These are phyloP conservation scores for Dryocosmus kuriphilus DNA, from an alignment of 2,888 invertebrate species.

Conservation along the genomic window DNA sequence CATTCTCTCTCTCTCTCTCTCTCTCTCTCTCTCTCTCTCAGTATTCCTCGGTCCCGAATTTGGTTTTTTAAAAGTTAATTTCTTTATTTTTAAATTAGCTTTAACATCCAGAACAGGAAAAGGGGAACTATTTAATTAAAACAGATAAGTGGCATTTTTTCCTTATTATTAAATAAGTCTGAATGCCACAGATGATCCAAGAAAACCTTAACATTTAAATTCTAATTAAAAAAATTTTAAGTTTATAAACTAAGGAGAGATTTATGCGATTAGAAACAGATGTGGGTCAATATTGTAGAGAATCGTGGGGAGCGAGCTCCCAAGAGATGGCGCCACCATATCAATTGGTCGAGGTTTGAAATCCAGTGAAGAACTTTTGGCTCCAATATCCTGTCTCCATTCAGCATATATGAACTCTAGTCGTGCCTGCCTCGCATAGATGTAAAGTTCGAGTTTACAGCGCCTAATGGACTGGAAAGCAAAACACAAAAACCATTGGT, in stretches of 20 bases:
- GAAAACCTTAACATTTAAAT: too few relatives aligned
- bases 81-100: too few relatives aligned
- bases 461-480: constrained; percentile 76
- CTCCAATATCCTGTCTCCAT: constrained; percentile 53
- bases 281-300: constrained; percentile 15
- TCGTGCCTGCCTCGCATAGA: constrained; percentile 67
- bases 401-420: constrained; percentile 64
- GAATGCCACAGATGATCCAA: too few relatives aligned
- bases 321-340: constrained; percentile 40
- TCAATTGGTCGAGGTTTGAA: constrained; percentile 45
- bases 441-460: constrained; percentile 76
- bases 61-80: too few relatives aligned
- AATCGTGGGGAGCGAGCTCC: background rate
- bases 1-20: too few relatives aligned
- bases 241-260: background rate
- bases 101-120: too few relatives aligned
- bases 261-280: constrained; percentile 14
- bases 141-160: too few relatives aligned
- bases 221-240: background rate
- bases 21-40: too few relatives aligned
- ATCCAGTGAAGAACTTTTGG: constrained; percentile 55
- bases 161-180: too few relatives aligned
- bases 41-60: too few relatives aligned
- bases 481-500: constrained; percentile 66
- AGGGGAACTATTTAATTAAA: too few relatives aligned